Evolutionary conservation across 2,888 invertebrate genomes (phyloP), one percentile per base, ranked within the genome.

Genomic region (Caenorhabditis parvicauda): DNA sequence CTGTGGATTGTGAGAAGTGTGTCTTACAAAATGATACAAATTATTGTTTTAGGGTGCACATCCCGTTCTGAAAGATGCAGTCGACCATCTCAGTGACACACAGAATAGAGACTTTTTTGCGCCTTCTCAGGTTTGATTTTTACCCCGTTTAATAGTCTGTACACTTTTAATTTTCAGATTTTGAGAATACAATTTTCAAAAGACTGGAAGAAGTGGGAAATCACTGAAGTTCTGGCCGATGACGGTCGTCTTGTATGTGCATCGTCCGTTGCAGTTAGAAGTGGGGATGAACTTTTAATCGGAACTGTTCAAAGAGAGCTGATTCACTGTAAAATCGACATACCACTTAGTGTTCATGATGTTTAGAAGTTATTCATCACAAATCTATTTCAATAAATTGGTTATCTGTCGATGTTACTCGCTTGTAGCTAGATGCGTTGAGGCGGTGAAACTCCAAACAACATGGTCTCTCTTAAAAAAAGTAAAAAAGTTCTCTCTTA

Each of bases 41-140:
- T n/a, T 50, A n/a, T 7, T 9, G 7, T 50, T 57, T 32, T 38
- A 67, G 67, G 67, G 64, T 5, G 62, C 64, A 25, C 67, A 68
- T 51, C 67, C 67, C n/a, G 46, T 64, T 1, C 21, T 57, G 21
- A 50, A 64, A 27, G 50, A 62, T 7, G 59, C 54, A 3, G 21
- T 44, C 9, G 56, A 4, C n/a, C 62, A 64, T n/a, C 42, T 67
- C 9, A 50, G 29, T 1, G 46, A 61, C 25, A 38, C 35, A 22
- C 43, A 56, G 5, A 43, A 64, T 25, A 28, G 19, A 1, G 19
- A n/a, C 1, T 39, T 49, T n/a, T 37, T 48, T 21, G 58, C 59
- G 3, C 64, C 64, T 25, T 59, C 62, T 9, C 67, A 67, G 64
- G 60, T 65, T n/a, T n/a, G n/a, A n/a, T n/a, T n/a, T n/a, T n/a